Conservation (phyloP, 2,113 vertebrate genomes). For the Eretmochelys imbricata region DNA sequence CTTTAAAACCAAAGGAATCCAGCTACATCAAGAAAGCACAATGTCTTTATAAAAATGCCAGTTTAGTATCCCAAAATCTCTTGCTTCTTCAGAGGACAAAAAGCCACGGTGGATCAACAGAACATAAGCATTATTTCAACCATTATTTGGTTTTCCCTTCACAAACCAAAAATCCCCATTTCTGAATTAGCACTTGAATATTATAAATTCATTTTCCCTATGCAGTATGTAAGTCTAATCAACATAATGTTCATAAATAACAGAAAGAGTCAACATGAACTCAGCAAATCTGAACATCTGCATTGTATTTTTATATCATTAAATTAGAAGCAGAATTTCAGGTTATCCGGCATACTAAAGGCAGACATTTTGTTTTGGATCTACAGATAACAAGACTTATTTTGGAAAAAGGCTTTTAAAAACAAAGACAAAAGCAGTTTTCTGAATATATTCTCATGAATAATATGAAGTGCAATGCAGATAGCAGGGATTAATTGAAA, state of each 20-base stretch:
- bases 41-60: not conserved
- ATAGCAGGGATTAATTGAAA: constrained; percentile 69
- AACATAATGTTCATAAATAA: not conserved
- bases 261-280: not conserved
- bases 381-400: not conserved
- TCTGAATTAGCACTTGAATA: not conserved
- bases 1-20: not conserved
- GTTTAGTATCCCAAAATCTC: not conserved
- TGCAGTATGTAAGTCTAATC: not conserved
- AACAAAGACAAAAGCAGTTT: not conserved
- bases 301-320: not conserved
- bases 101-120: not conserved
- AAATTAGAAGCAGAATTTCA: not conserved
- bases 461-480: constrained; percentile 35
- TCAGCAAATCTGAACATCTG: not conserved
- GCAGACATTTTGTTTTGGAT: not conserved
- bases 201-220: not conserved
- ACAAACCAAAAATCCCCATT: not conserved
- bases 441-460: not conserved
- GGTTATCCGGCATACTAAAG: not conserved
- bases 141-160: not conserved
- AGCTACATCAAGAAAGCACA: not conserved
- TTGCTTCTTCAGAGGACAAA: not conserved
- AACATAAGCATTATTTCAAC: not conserved
- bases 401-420: not conserved